A percentile compares a stretch with the other conserved stretches of the same genome.
Evolutionary conservation across 2,888 invertebrate genomes (phyloP).

Genomic region (Epinotia nisella): DNA sequence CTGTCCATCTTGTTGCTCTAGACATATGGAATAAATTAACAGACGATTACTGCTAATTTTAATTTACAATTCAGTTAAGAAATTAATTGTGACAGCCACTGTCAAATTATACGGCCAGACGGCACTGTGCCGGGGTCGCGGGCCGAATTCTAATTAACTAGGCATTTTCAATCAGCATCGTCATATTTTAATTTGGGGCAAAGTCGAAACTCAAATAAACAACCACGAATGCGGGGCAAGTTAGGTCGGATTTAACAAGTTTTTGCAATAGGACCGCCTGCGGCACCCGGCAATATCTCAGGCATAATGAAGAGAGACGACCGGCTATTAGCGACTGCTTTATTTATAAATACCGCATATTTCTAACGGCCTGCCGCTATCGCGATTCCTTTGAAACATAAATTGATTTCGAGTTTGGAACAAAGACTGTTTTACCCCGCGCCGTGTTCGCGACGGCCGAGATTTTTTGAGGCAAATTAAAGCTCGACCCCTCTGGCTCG

Average conservation of each 20-base stretch:
- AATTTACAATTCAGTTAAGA: conserved; percentile 25
- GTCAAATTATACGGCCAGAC: conserved; percentile 12
- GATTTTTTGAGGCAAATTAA: conserved; percentile 52
- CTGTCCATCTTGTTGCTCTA: background rate
- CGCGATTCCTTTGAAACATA: conserved; percentile 17
- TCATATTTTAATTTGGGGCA: conserved; percentile 9
- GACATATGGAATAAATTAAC: conserved; percentile 10
- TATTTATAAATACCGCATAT: conserved; percentile 69
- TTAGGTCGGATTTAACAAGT: conserved; percentile 28
- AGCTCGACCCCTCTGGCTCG: conserved; percentile 49
- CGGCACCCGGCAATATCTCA: conserved; percentile 30
- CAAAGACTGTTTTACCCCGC: conserved; percentile 45
- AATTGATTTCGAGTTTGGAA: conserved; percentile 22
- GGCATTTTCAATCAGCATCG: background rate
- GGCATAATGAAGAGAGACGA: conserved; percentile 65
- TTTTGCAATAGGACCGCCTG: conserved; percentile 23
- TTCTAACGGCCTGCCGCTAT: conserved; percentile 51
- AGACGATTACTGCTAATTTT: conserved; percentile 22
- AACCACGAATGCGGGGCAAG: conserved; percentile 14
- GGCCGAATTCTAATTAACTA: conserved; percentile 30
- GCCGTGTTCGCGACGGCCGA: conserved; percentile 20
- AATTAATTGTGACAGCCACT: conserved; percentile 25
- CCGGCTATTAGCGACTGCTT: conserved; percentile 63
- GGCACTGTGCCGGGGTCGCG: too few species aligned
- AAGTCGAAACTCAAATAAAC: background rate